These are phyloP conservation scores for Alfaro cultratus DNA, from an alignment of 2,797 vertebrate genomes.

Conservation along the genomic window DNA sequence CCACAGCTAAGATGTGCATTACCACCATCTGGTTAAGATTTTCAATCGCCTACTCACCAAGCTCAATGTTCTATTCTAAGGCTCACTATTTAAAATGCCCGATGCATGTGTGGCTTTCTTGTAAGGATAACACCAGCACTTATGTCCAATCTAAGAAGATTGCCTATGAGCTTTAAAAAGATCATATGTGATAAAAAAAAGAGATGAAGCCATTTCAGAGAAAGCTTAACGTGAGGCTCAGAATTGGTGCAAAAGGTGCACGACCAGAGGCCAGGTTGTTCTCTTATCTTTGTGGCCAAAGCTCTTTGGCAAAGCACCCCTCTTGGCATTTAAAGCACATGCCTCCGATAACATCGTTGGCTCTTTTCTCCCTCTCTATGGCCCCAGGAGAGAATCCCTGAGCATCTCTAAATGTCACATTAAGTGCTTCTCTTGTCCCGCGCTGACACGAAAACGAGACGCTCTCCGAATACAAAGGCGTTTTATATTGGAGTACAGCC, in stretches of 20 bases:
- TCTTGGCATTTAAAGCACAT: constrained; percentile 78
- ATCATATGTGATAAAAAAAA: constrained; percentile 67
- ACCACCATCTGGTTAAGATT: constrained; percentile 68
- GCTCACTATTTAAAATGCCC: constrained; percentile 65
- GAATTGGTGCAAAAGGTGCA: constrained; percentile 50
- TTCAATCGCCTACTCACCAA: constrained; percentile 53
- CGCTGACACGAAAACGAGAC: constrained; percentile 63
- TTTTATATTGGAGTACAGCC: constrained; percentile 54
- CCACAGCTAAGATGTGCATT: constrained; percentile 54
- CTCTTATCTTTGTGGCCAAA: constrained; percentile 64
- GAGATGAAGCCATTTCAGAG: constrained; percentile 66
- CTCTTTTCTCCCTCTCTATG: constrained; percentile 50
- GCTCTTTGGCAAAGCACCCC: constrained; percentile 55
- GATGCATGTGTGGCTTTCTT: constrained; percentile 58
- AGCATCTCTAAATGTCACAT: constrained; percentile 79
- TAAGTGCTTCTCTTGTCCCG: constrained; percentile 79
- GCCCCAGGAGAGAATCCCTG: constrained; percentile 68
- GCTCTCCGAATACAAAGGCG: constrained; percentile 68
- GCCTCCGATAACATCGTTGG: constrained; percentile 74
- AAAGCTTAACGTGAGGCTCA: constrained; percentile 66
- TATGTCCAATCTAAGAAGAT: constrained; percentile 73
- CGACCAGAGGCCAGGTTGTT: constrained; percentile 57
- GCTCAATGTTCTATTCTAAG: constrained; percentile 48
- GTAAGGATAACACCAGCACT: constrained; percentile 62
- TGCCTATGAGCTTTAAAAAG: constrained; percentile 69